Evolutionary conservation across 1,140 invertebrate genomes (phyloP).

Genomic region (Drosophila nigrodunni): DNA sequence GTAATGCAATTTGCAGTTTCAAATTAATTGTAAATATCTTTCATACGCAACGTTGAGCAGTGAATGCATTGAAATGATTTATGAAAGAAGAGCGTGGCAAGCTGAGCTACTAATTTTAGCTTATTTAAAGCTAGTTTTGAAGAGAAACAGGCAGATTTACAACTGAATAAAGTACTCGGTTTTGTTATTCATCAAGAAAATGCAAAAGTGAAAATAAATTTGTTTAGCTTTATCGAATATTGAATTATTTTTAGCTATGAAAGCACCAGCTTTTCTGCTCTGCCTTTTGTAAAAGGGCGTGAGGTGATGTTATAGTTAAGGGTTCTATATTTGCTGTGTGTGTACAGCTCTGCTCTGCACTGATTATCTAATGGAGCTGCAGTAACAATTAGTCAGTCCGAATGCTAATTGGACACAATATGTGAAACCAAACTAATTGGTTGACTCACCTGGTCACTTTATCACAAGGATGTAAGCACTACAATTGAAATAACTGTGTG

Average conservation of each 20-base stretch:
- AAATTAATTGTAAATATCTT: slow-evolving; percentile 66
- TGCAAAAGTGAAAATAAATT: too few species aligned
- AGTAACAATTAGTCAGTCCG: slow-evolving; percentile 39
- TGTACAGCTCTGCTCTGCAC: slow-evolving; percentile 1
- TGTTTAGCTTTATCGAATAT: too few species aligned
- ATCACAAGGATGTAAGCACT: slow-evolving; percentile 12
- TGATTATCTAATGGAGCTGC: slow-evolving; percentile 45
- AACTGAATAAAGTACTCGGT: too few species aligned
- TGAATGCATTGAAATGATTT: slow-evolving; percentile 21
- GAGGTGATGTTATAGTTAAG: too few species aligned
- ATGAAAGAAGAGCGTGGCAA: background rate
- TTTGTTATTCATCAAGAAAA: too few species aligned
- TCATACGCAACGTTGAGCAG: slow-evolving; percentile 68
- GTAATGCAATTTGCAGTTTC: slow-evolving; percentile 71
- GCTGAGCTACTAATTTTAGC: background rate
- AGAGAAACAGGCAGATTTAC: too few species aligned
- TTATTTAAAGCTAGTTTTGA: background rate
- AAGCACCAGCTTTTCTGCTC: too few species aligned
- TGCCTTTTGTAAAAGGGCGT: too few species aligned
- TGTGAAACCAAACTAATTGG: slow-evolving; percentile 21
- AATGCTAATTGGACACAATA: slow-evolving; percentile 46
- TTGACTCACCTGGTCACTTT: slow-evolving; percentile 36
- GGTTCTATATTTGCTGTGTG: background rate
- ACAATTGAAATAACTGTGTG: slow-evolving; percentile 28
- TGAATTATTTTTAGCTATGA: too few species aligned